Conservation (phyloP, 1,140 invertebrate species). For the Rhizoglyphus robini region DNA sequence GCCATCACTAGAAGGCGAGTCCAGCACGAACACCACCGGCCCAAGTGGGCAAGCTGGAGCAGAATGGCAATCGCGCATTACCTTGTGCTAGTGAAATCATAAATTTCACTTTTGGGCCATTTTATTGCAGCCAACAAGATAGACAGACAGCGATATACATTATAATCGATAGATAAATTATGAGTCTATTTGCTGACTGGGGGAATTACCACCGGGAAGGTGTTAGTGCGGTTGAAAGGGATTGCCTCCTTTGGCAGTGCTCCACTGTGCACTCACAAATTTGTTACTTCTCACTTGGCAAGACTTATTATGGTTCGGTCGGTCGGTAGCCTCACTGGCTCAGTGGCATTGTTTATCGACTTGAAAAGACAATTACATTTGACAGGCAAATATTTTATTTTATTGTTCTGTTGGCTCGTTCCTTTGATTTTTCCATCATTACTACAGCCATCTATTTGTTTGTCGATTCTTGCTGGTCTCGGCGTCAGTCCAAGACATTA, state of each 20-base stretch:
- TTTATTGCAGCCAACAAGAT: not conserved
- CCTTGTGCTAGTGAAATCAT: not conserved
- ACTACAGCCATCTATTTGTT: conserved; percentile 1
- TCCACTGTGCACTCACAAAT: not conserved
- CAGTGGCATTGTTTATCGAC: not conserved
- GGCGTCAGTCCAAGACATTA: not conserved
- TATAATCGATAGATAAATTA: conserved; percentile 15
- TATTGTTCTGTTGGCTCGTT: not conserved
- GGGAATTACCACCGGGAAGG: not conserved
- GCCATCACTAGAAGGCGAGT: not conserved
- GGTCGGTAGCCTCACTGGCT: too few species aligned
- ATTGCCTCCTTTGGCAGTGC: not conserved
- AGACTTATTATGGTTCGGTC: too few species aligned
- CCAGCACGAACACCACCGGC: not conserved
- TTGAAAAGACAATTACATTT: conserved; percentile 13
- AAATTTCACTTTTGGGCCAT: not conserved
- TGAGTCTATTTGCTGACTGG: not conserved
- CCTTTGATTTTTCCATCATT: not conserved
- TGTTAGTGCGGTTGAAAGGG: not conserved
- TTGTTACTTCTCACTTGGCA: not conserved
- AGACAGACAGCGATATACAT: conserved; percentile 3
- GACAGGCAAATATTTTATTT: conserved; percentile 12
- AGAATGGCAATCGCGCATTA: too few species aligned
- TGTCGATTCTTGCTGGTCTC: not conserved
- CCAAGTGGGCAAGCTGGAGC: too few species aligned